A percentile compares a stretch with the other conserved stretches of the same genome.
Evolutionary conservation across 2,113 vertebrate species (phyloP).

Genomic region (Microcebus lehilahytsara): DNA sequence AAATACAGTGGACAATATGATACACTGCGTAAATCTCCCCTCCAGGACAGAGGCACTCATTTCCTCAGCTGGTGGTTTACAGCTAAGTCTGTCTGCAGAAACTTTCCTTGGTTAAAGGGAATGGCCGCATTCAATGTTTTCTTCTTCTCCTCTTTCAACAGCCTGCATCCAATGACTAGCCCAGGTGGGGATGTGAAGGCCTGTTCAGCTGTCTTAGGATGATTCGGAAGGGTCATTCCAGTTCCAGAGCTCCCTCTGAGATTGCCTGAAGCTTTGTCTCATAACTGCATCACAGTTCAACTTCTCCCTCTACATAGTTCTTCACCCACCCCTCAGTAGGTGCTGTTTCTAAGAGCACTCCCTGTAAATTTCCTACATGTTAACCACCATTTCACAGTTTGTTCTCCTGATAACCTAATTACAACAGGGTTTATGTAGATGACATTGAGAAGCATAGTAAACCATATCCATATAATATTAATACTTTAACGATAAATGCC

Average conservation of each 20-base stretch:
- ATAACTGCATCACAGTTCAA: background rate
- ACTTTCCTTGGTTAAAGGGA: background rate
- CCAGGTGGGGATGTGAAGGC: background rate
- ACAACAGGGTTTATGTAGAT: background rate
- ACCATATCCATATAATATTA: background rate
- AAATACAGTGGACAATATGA: background rate
- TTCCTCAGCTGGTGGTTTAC: background rate
- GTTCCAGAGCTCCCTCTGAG: background rate
- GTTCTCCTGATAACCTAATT: background rate
- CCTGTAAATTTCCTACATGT: background rate
- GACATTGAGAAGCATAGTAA: background rate
- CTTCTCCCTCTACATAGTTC: background rate
- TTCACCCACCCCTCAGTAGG: background rate
- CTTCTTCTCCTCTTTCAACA: background rate
- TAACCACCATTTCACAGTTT: background rate
- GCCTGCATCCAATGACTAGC: background rate
- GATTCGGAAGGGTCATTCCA: background rate
- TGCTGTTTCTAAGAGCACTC: background rate
- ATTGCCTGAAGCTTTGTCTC: background rate
- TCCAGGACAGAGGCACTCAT: background rate
- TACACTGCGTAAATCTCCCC: background rate
- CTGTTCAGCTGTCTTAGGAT: background rate
- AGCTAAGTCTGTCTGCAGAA: background rate
- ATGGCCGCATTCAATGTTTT: background rate
- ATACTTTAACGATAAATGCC: background rate